Conservation (phyloP, 2,888 invertebrate genomes). For the Chrysina gloriosa region DNA sequence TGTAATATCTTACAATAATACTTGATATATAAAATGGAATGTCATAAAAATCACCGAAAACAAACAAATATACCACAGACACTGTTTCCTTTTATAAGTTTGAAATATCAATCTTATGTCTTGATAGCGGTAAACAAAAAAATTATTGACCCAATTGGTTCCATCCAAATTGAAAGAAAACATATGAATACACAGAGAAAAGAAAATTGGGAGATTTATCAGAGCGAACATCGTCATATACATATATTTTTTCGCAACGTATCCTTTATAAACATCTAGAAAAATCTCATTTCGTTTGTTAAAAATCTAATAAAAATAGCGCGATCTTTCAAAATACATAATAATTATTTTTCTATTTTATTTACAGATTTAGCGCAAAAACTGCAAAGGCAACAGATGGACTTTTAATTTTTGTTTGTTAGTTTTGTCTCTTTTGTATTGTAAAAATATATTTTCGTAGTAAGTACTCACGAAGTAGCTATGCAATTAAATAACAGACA, state of each 20-base stretch:
- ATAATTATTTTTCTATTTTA: slow-evolving; percentile 12
- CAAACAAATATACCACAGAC: slow-evolving; percentile 13
- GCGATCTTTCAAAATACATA: slow-evolving; percentile 2
- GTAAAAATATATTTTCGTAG: slow-evolving; percentile 18
- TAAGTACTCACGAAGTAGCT: slow-evolving; percentile 31
- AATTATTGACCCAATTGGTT: no score
- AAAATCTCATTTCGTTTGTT: slow-evolving; percentile 8
- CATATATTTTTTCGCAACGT: slow-evolving; percentile 19
- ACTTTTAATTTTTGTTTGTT: slow-evolving; percentile 30
- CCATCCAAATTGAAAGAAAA: no score
- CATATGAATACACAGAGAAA: no score
- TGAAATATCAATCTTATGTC: slow-evolving; percentile 6
- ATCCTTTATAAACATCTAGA: slow-evolving; percentile 27
- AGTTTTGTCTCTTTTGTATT: background rate
- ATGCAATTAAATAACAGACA: slow-evolving; percentile 5
- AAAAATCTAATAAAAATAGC: slow-evolving; percentile 38
- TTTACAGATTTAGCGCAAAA: slow-evolving; percentile 20
- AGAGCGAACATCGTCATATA: no score
- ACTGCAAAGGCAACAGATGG: slow-evolving; percentile 43
- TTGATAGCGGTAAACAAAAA: no score
- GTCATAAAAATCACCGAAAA: slow-evolving; percentile 19
- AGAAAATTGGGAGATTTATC: no score
- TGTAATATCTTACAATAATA: slow-evolving; percentile 44
- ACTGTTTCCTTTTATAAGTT: background rate
- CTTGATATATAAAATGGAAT: slow-evolving; percentile 45